These are phyloP conservation scores for Leptinotarsa defecta DNA, from an alignment of 1,140 invertebrate species.

Conservation along the genomic window DNA sequence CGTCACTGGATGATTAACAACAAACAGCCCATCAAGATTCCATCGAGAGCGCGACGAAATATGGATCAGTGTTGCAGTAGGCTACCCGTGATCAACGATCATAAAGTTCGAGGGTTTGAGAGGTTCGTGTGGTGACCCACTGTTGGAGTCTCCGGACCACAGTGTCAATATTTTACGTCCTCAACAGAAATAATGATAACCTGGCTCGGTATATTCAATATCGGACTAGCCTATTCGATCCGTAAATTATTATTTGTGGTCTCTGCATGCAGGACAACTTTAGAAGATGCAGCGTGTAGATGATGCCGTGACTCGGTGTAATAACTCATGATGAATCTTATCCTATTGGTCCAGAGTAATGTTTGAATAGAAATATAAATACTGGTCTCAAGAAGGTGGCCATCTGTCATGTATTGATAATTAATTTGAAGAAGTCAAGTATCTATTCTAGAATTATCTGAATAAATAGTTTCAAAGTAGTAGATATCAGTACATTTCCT, in stretches of 20 bases:
- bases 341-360: too few species aligned
- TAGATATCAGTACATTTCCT: too few species aligned
- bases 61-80: conserved; percentile 1
- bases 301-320: neutral
- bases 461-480: too few species aligned
- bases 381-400: too few species aligned
- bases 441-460: too few species aligned
- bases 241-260: neutral
- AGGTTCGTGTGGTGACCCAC: neutral
- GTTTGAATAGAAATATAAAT: too few species aligned
- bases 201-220: neutral
- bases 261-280: neutral
- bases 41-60: neutral
- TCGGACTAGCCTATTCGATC: neutral
- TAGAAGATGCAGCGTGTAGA: neutral
- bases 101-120: neutral
- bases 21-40: neutral
- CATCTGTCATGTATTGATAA: too few species aligned
- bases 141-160: neutral
- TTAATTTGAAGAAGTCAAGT: too few species aligned
- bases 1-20: neutral
- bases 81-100: neutral
- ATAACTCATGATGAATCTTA: neutral
- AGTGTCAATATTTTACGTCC: neutral
- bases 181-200: neutral